Conservation (phyloP, 2,113 vertebrate species). For the Tragelaphus buxtoni region DNA sequence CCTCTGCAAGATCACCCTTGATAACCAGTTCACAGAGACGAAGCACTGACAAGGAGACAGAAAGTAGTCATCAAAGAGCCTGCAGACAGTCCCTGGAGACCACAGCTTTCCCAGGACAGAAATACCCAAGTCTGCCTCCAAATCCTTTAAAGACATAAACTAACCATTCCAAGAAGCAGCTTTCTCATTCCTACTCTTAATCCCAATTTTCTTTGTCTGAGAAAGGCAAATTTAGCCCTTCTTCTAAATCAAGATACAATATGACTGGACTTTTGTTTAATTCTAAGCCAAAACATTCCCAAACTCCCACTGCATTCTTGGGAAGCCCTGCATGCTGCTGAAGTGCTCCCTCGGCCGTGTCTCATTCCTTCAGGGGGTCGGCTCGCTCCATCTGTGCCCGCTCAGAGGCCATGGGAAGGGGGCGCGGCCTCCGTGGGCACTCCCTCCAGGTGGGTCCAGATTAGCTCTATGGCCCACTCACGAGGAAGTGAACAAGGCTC, state of each 20-base stretch:
- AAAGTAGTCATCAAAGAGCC: neutral
- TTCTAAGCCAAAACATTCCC: slow-evolving; percentile 52
- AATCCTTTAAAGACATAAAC: slow-evolving; percentile 2
- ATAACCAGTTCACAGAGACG: neutral
- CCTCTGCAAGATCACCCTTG: neutral
- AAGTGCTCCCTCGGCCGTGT: neutral
- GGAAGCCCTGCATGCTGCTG: slow-evolving; percentile 3
- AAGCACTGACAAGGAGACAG: neutral
- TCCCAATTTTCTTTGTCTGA: slow-evolving; percentile 36
- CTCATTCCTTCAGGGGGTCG: neutral
- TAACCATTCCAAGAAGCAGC: slow-evolving; percentile 17
- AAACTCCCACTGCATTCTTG: slow-evolving; percentile 44
- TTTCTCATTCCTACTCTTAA: slow-evolving; percentile 3
- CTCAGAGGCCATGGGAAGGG: neutral
- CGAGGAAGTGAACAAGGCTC: slow-evolving; percentile 17
- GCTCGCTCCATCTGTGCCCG: neutral
- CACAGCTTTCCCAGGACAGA: slow-evolving; percentile 20
- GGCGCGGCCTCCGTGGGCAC: neutral
- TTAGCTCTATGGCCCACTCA: slow-evolving; percentile 16
- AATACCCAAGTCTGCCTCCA: neutral
- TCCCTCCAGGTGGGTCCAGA: slow-evolving; percentile 47
- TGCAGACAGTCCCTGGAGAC: neutral
- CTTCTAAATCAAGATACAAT: slow-evolving; percentile 40
- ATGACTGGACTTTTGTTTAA: slow-evolving; percentile 50
- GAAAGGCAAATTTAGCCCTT: slow-evolving; percentile 42